phyloP scores from a whole-genome alignment of 2,888 invertebrate species.

The Cactoblastis cactorum region DNA sequence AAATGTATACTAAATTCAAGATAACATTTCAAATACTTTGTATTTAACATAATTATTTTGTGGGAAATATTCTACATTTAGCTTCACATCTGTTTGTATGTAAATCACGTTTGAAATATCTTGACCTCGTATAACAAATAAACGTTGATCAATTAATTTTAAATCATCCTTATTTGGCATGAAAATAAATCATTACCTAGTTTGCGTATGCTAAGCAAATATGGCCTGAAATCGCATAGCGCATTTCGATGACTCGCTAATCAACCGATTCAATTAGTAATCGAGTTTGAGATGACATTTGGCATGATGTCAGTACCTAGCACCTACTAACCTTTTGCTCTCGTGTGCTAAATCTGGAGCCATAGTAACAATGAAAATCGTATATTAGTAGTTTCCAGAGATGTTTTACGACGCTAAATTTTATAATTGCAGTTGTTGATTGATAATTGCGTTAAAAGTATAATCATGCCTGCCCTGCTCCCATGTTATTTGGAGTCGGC shows the following conservation, averaged over 20 bases:
- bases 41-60: too few relatives aligned
- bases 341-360: slow-evolving; percentile 24
- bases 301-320: slow-evolving; percentile 29
- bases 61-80: too few relatives aligned
- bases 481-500: too few relatives aligned
- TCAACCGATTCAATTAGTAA: slow-evolving; percentile 11
- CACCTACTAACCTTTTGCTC: slow-evolving; percentile 35
- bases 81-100: too few relatives aligned
- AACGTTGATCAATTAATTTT: not conserved
- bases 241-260: slow-evolving; percentile 1
- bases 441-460: too few relatives aligned
- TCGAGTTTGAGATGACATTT: slow-evolving; percentile 22
- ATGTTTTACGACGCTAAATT: not conserved
- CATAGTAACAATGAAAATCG: slow-evolving; percentile 6
- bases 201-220: slow-evolving; percentile 1
- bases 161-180: not conserved
- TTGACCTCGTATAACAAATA: not conserved
- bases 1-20: too few relatives aligned
- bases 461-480: too few relatives aligned
- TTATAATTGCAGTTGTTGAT: not conserved
- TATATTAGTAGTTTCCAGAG: slow-evolving; percentile 5
- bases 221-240: not conserved
- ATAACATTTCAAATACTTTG: too few relatives aligned
- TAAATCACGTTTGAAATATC: not conserved
- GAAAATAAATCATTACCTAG: not conserved